Base-by-base conservation (phyloP, 2,797 vertebrate species). In the Ctenosaura bakeri region DNA sequence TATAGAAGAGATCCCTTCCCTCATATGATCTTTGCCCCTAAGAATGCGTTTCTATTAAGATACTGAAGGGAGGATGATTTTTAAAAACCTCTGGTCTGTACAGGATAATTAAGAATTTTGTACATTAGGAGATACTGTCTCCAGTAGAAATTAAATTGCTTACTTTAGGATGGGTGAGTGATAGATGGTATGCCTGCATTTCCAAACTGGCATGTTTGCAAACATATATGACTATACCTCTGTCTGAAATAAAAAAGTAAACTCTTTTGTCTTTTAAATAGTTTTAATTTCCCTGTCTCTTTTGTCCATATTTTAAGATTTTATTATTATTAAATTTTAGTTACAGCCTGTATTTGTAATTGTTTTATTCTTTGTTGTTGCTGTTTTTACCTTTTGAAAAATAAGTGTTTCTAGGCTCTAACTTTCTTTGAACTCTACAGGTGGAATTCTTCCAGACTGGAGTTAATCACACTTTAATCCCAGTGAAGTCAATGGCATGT, bases 291-390 rank as follows among this genome's bases (percentile, higher is more conserved):
- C 32, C 6, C 35, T 56, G 35, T 52, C 64, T 50, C 20, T 89
- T 84, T 64, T 78, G 38, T 85, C 38, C 73, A 89, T 50, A 66
- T 22, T 84, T 89, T 38, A 22, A 52, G 73, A n/a, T 84, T 42
- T 50, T n/a, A 88, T 38, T 38, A 82, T 76, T 81, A 59, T 77
- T 64, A 54, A 12, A 50, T n/a, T 64, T 46, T 71, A 88, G 29
- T 52, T 52, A 74, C n/a, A 20, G 16, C 26, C 69, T 89, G 22
- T 78, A 64, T 38, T 77, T 32, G 56, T 56, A 71, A 32, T 42
- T 14, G 29, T 50, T n/a, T 38, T 22, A 16, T 20, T 59, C 26
- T 22, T 20, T 35, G 16, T 32, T 56, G 4, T 81, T n/a, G 6
- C 13, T 29, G 46, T 1, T 32, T 32, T 52, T 54, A 20, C 22